These are phyloP conservation scores for Crotalus tigris DNA, from an alignment of 2,113 vertebrate species.

Conservation along the genomic window DNA sequence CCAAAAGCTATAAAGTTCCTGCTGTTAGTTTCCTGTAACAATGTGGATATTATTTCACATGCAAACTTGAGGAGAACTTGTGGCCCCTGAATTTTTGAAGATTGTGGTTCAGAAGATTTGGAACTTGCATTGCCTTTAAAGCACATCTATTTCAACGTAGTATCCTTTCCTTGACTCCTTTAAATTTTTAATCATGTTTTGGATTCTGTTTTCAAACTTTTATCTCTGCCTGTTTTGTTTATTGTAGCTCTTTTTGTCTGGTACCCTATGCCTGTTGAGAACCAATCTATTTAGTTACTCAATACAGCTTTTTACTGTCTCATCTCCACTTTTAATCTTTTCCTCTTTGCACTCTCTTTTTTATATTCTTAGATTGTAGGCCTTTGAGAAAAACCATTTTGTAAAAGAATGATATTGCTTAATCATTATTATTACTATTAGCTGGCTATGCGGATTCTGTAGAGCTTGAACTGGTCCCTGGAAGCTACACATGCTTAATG, in stretches of 20 bases:
- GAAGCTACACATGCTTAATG: not conserved
- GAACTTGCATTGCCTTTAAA: not conserved
- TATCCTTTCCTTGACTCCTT: not conserved
- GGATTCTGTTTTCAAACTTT: not conserved
- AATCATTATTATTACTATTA: not conserved
- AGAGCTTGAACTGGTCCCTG: not conserved
- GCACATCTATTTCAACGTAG: not conserved
- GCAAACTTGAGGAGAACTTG: not conserved
- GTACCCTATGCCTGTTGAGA: not conserved
- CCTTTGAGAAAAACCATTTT: not conserved
- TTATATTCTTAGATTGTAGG: not conserved
- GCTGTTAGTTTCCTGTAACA: not conserved
- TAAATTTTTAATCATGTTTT: not conserved
- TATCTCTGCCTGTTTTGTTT: not conserved
- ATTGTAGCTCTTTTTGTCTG: not conserved
- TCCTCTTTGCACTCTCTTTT: no score
- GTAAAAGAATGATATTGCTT: not conserved
- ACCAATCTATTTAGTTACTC: not conserved
- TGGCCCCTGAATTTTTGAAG: not conserved
- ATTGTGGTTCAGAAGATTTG: not conserved
- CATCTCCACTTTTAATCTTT: not conserved
- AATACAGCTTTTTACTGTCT: not conserved
- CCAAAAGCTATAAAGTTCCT: not conserved
- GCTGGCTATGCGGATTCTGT: not conserved
- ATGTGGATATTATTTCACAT: not conserved